Percentiles rank a stretch among this genome's conserved stretches.
Conservation (phyloP, 2,113 vertebrate genomes). For the Calonectris borealis region DNA sequence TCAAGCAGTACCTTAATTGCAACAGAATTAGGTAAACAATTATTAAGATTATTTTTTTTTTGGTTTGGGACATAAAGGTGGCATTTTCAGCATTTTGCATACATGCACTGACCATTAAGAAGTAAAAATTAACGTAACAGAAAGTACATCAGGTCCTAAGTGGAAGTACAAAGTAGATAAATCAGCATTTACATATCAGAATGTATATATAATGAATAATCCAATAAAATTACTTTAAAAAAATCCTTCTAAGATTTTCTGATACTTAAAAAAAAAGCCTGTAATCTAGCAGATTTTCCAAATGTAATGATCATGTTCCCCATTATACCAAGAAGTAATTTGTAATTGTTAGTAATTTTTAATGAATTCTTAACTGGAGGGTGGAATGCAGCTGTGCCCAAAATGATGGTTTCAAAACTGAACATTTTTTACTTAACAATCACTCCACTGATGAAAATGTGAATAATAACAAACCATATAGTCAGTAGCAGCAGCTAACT, state of each 20-base stretch:
- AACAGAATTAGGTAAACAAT: background rate
- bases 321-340: background rate
- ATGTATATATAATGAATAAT: background rate
- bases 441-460: background rate
- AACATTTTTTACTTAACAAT: background rate
- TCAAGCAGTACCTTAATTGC: background rate
- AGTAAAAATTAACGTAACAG: background rate
- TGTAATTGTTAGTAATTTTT: background rate
- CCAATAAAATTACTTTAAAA: background rate
- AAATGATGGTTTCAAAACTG: background rate
- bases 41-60: background rate
- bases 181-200: background rate
- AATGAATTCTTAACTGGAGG: background rate
- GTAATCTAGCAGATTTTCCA: background rate
- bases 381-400: background rate
- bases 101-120: background rate
- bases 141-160: background rate
- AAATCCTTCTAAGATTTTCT: background rate
- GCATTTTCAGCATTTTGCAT: background rate
- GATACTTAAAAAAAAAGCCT: background rate
- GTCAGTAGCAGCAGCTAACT: background rate
- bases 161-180: background rate
- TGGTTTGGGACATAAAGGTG: background rate
- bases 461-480: background rate
- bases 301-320: background rate